Percentiles rank a stretch among this genome's conserved stretches.
Conservation (phyloP, 1,140 invertebrate genomes). For the Drosophila oshimai region DNA sequence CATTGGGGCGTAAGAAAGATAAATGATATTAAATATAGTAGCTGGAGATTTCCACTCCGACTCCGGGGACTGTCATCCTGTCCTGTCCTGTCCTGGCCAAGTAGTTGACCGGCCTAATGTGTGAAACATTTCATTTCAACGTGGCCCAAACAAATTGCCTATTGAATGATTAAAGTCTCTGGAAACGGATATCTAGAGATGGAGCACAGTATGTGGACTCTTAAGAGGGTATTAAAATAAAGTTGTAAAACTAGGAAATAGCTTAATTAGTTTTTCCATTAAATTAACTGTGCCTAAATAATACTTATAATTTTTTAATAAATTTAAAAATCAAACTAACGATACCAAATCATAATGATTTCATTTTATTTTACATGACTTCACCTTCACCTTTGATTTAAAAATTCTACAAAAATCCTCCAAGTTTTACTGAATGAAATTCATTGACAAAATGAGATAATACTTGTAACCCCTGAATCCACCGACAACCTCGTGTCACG, state of each 20-base stretch:
- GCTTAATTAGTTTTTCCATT: too few species aligned
- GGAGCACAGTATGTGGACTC: too few species aligned
- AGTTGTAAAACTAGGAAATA: too few species aligned
- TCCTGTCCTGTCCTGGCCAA: slow-evolving; percentile 10
- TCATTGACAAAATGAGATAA: too few species aligned
- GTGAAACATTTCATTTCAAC: slow-evolving; percentile 74
- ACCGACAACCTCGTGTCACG: slow-evolving; percentile 32
- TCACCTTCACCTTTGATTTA: too few species aligned
- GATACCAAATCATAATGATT: too few species aligned
- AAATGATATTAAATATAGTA: slow-evolving; percentile 78
- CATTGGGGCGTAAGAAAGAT: slow-evolving; percentile 71
- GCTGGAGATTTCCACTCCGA: slow-evolving; percentile 22
- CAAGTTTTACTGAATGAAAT: too few species aligned
- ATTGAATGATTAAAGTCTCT: slow-evolving; percentile 74
- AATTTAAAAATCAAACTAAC: too few species aligned
- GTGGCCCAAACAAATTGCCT: slow-evolving; percentile 69
- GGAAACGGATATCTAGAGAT: not conserved
- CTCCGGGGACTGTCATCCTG: not conserved
- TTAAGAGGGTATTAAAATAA: too few species aligned
- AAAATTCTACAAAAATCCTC: too few species aligned
- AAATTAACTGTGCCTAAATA: too few species aligned
- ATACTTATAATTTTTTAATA: not conserved
- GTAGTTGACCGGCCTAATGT: slow-evolving; percentile 53
- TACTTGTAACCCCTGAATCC: too few species aligned
- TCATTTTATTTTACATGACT: not conserved